Evolutionary conservation across 2,888 invertebrate genomes (phyloP).

Genomic region (Ptilodon capucinus): DNA sequence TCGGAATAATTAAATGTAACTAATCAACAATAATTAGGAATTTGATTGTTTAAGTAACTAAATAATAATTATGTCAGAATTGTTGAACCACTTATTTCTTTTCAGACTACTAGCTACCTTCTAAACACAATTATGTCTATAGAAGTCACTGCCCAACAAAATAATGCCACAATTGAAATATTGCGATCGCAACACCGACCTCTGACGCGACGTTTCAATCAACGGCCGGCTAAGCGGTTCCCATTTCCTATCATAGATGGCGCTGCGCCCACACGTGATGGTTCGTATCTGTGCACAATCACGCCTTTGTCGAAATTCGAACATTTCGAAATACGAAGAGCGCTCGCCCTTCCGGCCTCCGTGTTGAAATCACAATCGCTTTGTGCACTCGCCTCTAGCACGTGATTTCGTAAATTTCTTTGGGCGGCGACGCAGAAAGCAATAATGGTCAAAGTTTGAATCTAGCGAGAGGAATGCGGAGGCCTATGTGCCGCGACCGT

Average conservation of each 20-base stretch:
- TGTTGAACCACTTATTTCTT: too few species aligned
- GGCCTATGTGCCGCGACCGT: slow-evolving; percentile 32
- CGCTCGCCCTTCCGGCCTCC: slow-evolving; percentile 61
- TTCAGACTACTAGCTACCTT: too few species aligned
- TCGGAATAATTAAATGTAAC: too few species aligned
- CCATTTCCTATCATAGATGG: slow-evolving; percentile 75
- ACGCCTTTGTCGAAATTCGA: slow-evolving; percentile 55
- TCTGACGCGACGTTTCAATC: slow-evolving; percentile 44
- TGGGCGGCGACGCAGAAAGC: slow-evolving; percentile 60
- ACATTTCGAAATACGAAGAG: slow-evolving; percentile 48
- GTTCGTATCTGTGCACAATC: slow-evolving; percentile 60
- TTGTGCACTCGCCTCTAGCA: slow-evolving; percentile 41
- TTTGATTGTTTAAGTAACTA: too few species aligned
- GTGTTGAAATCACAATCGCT: slow-evolving; percentile 44
- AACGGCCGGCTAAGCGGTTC: slow-evolving; percentile 63
- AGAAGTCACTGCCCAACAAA: slow-evolving; percentile 1
- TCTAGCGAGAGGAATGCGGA: slow-evolving; percentile 35
- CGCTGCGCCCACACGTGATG: slow-evolving; percentile 45
- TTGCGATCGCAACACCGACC: neutral
- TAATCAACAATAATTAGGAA: too few species aligned
- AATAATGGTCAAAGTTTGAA: slow-evolving; percentile 61
- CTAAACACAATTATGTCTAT: too few species aligned
- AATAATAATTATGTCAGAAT: too few species aligned
- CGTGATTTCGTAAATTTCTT: slow-evolving; percentile 64
- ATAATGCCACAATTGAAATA: slow-evolving; percentile 1